Evolutionary conservation across 2,888 invertebrate species (phyloP).

Genomic region (Caenorhabditis parvicauda): DNA sequence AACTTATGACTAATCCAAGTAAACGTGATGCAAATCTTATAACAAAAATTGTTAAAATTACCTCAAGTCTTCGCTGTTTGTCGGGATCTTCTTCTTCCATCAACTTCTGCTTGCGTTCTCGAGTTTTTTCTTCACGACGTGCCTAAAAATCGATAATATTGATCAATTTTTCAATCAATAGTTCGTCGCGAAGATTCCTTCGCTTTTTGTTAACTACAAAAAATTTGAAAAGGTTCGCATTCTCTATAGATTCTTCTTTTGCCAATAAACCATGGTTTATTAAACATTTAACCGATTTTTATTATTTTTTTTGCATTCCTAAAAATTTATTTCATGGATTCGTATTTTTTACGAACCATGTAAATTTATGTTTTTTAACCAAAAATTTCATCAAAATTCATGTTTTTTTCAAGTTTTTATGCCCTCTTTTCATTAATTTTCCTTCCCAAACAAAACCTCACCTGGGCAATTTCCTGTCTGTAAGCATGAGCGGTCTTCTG

Average conservation of each 20-base stretch:
- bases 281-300: constrained; percentile 5
- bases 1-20: not conserved
- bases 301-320: too few species aligned
- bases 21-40: not conserved
- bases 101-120: constrained; percentile 89
- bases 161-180: not conserved
- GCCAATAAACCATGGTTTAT: constrained; percentile 4
- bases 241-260: too few species aligned
- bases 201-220: too few species aligned
- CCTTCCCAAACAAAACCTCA: too few species aligned
- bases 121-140: constrained; percentile 85
- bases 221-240: too few species aligned
- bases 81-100: constrained; percentile 86
- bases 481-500: constrained; percentile 92
- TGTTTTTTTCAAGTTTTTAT: too few species aligned
- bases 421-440: too few species aligned
- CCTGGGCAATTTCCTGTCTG: constrained; percentile 91
- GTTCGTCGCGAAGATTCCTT: constrained; percentile 1
- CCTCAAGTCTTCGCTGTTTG: constrained; percentile 91
- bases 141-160: constrained; percentile 68
- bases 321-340: too few species aligned
- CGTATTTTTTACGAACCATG: too few species aligned
- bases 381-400: too few species aligned
- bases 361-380: too few species aligned
- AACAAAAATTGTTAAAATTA: too few species aligned